Evolutionary conservation across 2,113 vertebrate species (phyloP).

Genomic region (Neomonachus schauinslandi): DNA sequence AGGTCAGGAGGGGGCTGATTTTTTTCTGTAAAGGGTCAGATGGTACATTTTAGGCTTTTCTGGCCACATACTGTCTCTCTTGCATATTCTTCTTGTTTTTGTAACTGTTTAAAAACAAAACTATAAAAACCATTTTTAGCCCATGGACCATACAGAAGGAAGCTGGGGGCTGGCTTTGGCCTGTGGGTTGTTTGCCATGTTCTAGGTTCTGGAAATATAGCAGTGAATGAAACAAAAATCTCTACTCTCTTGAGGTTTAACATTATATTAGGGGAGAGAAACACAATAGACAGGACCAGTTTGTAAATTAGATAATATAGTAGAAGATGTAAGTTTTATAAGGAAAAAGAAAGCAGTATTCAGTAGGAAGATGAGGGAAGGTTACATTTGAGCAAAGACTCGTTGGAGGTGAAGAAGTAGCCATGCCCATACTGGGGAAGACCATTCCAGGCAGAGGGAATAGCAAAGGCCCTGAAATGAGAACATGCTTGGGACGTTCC

Average conservation of each 20-base stretch:
- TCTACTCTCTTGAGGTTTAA: background rate
- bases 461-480: background rate
- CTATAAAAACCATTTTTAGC: background rate
- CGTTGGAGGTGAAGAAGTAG: background rate
- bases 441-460: background rate
- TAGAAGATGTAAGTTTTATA: background rate
- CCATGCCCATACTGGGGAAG: background rate
- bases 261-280: background rate
- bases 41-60: background rate
- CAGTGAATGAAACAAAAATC: background rate
- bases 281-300: background rate
- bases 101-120: background rate
- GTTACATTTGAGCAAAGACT: background rate
- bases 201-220: background rate
- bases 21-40: background rate
- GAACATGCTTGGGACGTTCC: background rate
- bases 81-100: background rate
- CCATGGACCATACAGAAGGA: background rate
- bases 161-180: background rate
- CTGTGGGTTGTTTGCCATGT: background rate
- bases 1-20: background rate
- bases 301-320: background rate
- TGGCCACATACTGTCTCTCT: background rate
- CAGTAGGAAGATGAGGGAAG: background rate
- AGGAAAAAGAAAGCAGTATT: background rate